phyloP scores from a whole-genome alignment of 2,113 vertebrate genomes.

The Lates calcarifer region DNA sequence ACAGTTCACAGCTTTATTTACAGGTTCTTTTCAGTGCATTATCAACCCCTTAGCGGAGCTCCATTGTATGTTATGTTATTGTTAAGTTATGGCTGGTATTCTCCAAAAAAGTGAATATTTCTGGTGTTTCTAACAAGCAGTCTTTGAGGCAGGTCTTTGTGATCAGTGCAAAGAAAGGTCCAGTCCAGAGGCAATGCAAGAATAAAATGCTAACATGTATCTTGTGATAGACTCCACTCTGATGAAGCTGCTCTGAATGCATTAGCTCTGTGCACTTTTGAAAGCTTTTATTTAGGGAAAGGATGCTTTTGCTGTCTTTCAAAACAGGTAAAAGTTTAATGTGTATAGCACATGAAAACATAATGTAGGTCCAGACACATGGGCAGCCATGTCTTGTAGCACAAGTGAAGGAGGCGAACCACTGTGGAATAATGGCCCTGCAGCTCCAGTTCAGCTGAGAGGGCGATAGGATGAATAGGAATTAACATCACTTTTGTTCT shows the following conservation, averaged over 20 bases:
- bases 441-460: conserved; percentile 26
- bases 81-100: background rate
- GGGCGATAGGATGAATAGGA: conserved; percentile 40
- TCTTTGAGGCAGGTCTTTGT: background rate
- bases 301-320: background rate
- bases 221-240: background rate
- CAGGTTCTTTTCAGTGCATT: background rate
- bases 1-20: conserved; percentile 16
- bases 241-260: conserved; percentile 12
- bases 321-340: conserved; percentile 43
- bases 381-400: conserved; percentile 5
- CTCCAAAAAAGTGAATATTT: background rate
- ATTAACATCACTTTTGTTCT: conserved; percentile 63
- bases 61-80: background rate
- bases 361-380: conserved; percentile 10
- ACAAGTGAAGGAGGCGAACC: conserved; percentile 12
- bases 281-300: conserved; percentile 30
- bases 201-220: background rate
- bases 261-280: background rate
- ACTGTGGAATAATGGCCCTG: conserved; percentile 28
- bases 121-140: conserved; percentile 1
- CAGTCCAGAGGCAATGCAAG: background rate
- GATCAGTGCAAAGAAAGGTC: background rate
- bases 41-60: background rate
- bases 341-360: conserved; percentile 21